Conservation (phyloP, 2,113 vertebrate genomes). For the Sturnira hondurensis region DNA sequence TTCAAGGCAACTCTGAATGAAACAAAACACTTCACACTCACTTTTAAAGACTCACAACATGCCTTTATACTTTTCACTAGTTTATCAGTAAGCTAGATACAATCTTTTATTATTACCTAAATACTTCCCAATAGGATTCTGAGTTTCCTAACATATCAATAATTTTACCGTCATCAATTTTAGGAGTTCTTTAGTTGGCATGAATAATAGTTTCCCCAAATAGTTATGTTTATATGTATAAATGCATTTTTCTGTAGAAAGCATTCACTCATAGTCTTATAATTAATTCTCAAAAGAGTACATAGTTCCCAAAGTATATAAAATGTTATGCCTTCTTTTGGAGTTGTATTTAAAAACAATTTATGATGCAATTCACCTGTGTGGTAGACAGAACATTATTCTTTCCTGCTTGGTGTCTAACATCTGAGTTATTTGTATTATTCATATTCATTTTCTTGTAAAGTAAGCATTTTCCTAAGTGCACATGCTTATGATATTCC, state of each 20-base stretch:
- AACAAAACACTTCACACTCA: not conserved
- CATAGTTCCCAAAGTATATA: not conserved
- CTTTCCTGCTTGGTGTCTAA: not conserved
- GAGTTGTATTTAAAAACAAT: not conserved
- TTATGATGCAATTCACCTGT: not conserved
- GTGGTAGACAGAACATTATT: not conserved
- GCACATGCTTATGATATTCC: not conserved
- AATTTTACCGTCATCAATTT: not conserved
- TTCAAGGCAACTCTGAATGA: slow-evolving; percentile 23
- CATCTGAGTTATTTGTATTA: not conserved
- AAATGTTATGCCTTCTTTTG: not conserved
- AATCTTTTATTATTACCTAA: not conserved
- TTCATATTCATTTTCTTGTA: not conserved
- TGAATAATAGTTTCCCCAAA: not conserved
- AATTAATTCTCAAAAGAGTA: not conserved
- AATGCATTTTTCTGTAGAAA: not conserved
- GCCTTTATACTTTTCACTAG: not conserved
- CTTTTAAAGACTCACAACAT: not conserved
- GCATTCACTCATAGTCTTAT: not conserved
- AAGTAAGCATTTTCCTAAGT: not conserved
- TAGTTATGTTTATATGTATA: not conserved
- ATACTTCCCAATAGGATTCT: not conserved
- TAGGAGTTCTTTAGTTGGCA: not conserved
- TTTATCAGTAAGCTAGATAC: not conserved
- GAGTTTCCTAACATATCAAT: not conserved